Percentiles rank a stretch among this genome's conserved stretches.
These are phyloP conservation scores for Mylabris sibirica DNA, from an alignment of 2,888 invertebrate genomes.

Conservation along the genomic window DNA sequence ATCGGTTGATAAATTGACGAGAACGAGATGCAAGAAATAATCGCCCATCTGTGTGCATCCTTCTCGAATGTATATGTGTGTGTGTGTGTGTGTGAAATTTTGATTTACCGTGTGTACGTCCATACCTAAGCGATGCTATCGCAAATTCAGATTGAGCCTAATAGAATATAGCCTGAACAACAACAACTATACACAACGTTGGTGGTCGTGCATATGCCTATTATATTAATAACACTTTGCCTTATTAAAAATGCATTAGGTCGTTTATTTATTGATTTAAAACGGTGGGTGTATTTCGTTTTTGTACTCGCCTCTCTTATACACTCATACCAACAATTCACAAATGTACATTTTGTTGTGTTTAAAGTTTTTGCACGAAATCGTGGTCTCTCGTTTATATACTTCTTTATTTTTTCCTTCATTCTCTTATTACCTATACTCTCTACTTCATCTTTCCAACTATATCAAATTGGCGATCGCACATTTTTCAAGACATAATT, in stretches of 20 bases:
- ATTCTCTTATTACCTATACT: not conserved
- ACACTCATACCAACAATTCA: slow-evolving; percentile 16
- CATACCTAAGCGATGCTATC: slow-evolving; percentile 51
- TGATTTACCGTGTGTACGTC: slow-evolving; percentile 40
- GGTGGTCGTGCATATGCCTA: slow-evolving; percentile 58
- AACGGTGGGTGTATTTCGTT: slow-evolving; percentile 54
- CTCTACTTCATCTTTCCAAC: slow-evolving; percentile 19
- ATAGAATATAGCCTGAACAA: slow-evolving; percentile 51
- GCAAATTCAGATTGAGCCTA: slow-evolving; percentile 55
- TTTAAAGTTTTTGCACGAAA: slow-evolving; percentile 23
- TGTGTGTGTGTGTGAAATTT: slow-evolving; percentile 39
- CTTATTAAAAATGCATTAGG: slow-evolving; percentile 60
- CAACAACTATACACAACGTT: slow-evolving; percentile 47
- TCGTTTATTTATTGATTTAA: slow-evolving; percentile 59
- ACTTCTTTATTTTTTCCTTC: not conserved
- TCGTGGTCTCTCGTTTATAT: slow-evolving; percentile 24
- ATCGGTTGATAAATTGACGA: slow-evolving; percentile 22
- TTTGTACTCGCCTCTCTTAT: slow-evolving; percentile 22
- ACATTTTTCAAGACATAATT: slow-evolving; percentile 39
- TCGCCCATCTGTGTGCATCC: not conserved
- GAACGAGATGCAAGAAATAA: slow-evolving; percentile 41
- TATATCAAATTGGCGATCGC: slow-evolving; percentile 30
- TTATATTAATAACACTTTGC: slow-evolving; percentile 60
- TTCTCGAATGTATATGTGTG: not conserved
- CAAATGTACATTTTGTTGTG: not conserved